These are phyloP conservation scores for Ovibos moschatus DNA, from an alignment of 2,113 vertebrate genomes.

Conservation along the genomic window DNA sequence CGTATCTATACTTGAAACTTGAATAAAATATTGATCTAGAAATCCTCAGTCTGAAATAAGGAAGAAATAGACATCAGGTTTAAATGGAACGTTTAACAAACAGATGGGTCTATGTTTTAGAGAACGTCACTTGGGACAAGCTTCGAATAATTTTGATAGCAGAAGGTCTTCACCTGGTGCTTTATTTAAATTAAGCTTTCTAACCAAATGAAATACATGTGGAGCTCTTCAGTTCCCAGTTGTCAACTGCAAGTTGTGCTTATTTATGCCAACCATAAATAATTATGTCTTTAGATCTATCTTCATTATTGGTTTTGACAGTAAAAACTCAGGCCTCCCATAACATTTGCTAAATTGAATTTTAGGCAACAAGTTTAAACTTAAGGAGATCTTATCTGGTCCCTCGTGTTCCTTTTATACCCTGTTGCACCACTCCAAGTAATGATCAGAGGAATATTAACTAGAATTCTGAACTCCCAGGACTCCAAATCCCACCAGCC, in stretches of 20 bases:
- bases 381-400: neutral
- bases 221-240: neutral
- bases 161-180: neutral
- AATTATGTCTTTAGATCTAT: neutral
- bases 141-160: neutral
- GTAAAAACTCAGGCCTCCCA: neutral
- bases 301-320: neutral
- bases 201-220: neutral
- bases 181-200: constrained; percentile 30
- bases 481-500: neutral
- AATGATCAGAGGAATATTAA: neutral
- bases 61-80: neutral
- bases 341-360: neutral
- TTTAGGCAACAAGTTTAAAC: constrained; percentile 15
- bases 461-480: neutral
- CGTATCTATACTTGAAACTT: neutral
- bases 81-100: neutral
- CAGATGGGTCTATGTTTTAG: neutral
- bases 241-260: neutral
- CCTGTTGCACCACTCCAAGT: neutral
- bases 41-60: neutral
- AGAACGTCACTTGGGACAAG: constrained; percentile 14
- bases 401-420: neutral
- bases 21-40: neutral
- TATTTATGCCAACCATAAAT: neutral